Evolutionary conservation across 2,113 vertebrate species (phyloP).

Genomic region (Lonchura striata): DNA sequence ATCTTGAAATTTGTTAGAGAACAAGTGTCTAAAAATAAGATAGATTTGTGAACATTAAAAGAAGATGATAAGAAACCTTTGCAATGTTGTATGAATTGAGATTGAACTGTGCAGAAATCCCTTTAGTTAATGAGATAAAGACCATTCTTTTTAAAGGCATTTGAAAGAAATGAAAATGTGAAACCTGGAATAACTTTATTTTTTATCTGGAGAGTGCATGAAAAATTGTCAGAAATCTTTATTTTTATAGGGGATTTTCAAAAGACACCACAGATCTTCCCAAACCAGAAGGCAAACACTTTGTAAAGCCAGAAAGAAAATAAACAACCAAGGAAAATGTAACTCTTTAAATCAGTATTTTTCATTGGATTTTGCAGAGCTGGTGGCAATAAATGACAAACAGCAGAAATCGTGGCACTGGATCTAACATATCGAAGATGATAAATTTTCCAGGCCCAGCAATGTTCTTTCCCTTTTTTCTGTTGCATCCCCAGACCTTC

Average conservation of each 20-base stretch:
- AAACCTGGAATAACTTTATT: not conserved
- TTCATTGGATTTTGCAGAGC: not conserved
- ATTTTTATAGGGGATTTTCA: not conserved
- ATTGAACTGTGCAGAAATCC: not conserved
- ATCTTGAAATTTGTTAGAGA: not conserved
- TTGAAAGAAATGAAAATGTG: not conserved
- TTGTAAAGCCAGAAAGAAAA: not conserved
- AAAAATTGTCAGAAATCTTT: not conserved
- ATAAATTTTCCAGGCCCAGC: not conserved
- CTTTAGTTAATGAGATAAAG: not conserved
- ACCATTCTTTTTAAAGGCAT: not conserved
- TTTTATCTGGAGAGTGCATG: not conserved
- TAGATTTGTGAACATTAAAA: not conserved
- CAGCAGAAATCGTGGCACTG: not conserved
- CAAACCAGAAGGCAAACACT: not conserved
- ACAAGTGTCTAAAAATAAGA: not conserved
- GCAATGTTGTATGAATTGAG: not conserved
- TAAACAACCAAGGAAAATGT: not conserved
- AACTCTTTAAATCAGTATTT: not conserved
- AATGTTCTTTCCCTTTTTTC: not conserved
- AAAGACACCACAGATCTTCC: not conserved
- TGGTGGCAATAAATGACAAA: not conserved
- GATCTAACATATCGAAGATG: not conserved
- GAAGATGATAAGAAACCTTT: not conserved
- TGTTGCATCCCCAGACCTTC: not conserved